Percentiles rank a stretch among this genome's conserved stretches.
phyloP scores from a whole-genome alignment of 2,888 invertebrate genomes.

The Atherix ibis region DNA sequence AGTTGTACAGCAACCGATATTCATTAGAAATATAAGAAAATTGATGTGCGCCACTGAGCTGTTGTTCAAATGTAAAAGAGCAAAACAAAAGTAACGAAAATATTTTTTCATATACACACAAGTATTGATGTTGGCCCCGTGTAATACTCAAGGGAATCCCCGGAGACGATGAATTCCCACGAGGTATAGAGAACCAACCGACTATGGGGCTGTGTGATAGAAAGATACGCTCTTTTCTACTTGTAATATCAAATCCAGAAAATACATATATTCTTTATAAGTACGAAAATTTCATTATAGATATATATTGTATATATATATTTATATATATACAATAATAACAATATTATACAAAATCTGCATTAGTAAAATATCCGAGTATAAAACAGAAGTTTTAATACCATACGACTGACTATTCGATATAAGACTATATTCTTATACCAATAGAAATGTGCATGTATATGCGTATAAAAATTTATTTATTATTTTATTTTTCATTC shows the following conservation, averaged over 20 bases:
- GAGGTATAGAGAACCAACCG: slow-evolving; percentile 29
- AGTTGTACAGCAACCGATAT: no score
- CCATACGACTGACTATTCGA: no score
- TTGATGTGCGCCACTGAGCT: no score
- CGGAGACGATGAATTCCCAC: slow-evolving; percentile 30
- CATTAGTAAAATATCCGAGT: no score
- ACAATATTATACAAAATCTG: no score
- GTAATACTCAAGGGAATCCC: slow-evolving; percentile 18
- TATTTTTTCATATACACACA: slow-evolving; percentile 11
- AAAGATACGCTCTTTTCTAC: neutral
- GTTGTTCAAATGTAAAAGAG: neutral
- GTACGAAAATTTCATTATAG: slow-evolving; percentile 2
- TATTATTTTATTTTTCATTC: no score
- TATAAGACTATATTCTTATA: no score
- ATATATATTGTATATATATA: slow-evolving; percentile 3
- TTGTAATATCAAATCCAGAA: neutral
- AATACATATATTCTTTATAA: slow-evolving; percentile 3
- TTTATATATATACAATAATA: slow-evolving; percentile 1
- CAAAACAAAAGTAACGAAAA: slow-evolving; percentile 10
- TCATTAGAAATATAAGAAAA: no score
- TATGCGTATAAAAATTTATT: no score
- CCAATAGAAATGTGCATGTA: no score
- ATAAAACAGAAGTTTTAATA: no score
- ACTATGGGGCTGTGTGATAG: neutral
- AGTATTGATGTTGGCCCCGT: slow-evolving; percentile 8